Conservation (phyloP, 2,113 vertebrate genomes). For the Daboia siamensis region DNA sequence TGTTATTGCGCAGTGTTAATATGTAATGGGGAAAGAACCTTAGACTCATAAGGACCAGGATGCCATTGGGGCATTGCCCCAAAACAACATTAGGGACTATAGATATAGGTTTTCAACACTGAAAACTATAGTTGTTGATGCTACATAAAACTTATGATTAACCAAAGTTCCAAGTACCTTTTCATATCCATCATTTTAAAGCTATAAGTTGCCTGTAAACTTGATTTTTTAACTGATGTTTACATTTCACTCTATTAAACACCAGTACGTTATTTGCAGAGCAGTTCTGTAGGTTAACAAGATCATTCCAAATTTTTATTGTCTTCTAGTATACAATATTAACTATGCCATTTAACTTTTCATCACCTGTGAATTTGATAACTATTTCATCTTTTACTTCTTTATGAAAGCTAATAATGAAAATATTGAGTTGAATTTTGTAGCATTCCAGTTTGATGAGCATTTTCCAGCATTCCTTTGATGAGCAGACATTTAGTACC, state of each 20-base stretch:
- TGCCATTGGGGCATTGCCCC: background rate
- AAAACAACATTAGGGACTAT: background rate
- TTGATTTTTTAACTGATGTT: background rate
- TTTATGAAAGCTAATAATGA: background rate
- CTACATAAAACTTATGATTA: background rate
- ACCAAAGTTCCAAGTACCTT: background rate
- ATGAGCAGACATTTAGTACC: background rate
- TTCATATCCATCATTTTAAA: background rate
- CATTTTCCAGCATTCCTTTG: too few relatives aligned
- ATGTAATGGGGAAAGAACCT: background rate
- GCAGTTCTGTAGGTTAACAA: background rate
- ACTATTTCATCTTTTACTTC: background rate
- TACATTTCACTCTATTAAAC: background rate
- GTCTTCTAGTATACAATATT: background rate
- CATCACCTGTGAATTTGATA: background rate
- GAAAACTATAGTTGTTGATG: background rate
- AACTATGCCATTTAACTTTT: background rate
- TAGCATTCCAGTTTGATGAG: background rate
- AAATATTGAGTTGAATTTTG: background rate
- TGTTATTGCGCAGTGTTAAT: background rate
- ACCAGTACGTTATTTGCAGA: background rate
- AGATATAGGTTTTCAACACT: background rate
- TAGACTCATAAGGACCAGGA: background rate
- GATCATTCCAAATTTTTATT: background rate
- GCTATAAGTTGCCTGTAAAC: background rate